Evolutionary conservation across 2,797 vertebrate species (phyloP), one percentile per base, ranked within the genome.

Genomic region (Pangasius mekongensis): DNA sequence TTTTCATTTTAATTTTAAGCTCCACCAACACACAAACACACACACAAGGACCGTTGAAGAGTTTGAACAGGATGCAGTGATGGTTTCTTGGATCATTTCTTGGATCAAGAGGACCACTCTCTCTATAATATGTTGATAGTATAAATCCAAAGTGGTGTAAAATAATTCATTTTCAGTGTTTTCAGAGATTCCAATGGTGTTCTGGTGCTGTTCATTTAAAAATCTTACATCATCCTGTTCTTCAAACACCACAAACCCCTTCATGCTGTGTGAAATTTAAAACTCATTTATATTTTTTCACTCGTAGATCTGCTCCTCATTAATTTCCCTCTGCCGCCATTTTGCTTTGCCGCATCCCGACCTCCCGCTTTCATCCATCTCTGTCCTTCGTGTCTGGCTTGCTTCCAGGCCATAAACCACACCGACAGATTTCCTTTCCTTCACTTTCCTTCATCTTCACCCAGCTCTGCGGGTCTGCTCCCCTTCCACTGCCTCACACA

Each of bases 401-500:
- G n/a, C 11, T 86, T 93, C 89, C 89, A 91, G 76, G 77, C 87
- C 86, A 69, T 91, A 92, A 93, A 94, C 89, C 86, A 90, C 77
- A 56, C 85, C 9, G 0, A 88, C 87, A 91, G 88, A 84, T 90
- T 89, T 88, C 39, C 36, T 83, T 43, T 62, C 58, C 58, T 62
- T 82, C 22, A 69, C 90, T 91, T 87, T 87, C 83, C 90, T 91
- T 91, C 83, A 92, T 94, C 88, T 90, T 93, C 81, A 78, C 81
- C 77, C 24, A 64, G 58, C 56, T 16, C 80, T 71, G 89, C 90
- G n/a, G 30, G 3, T 91, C 86, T 90, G 84, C 83, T 90, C 88
- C 86, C 89, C 86, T 64, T 43, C 87, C 87, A 78, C 86, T 87
- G 87, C 33, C 86, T 88, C 91, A 85, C 90, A 85, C 87, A 83